Evolutionary conservation across 2,113 vertebrate species (phyloP).

Genomic region (Burhinus bistriatus): DNA sequence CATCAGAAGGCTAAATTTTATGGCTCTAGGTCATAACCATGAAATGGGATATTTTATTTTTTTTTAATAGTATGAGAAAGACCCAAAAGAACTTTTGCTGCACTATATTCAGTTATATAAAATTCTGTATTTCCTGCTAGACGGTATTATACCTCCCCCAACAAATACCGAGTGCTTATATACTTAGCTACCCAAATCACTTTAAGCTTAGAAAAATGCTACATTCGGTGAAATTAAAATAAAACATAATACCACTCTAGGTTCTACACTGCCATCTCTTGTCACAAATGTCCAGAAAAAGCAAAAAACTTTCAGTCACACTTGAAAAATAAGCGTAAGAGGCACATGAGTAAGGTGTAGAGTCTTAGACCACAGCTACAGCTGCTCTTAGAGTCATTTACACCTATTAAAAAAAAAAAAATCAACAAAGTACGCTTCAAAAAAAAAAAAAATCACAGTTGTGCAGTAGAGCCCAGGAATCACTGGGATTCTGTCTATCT

Average conservation of each 20-base stretch:
- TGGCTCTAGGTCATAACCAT: not conserved
- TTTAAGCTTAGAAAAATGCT: not conserved
- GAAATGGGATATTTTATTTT: not conserved
- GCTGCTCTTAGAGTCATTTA: not conserved
- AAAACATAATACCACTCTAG: not conserved
- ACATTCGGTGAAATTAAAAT: not conserved
- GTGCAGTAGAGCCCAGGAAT: not conserved
- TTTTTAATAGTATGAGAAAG: not conserved
- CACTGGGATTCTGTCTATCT: not conserved
- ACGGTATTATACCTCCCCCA: not conserved
- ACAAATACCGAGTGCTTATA: not conserved
- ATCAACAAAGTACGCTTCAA: not conserved
- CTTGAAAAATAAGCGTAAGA: not conserved
- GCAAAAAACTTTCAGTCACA: not conserved
- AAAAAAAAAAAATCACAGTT: not conserved
- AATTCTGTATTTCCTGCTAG: not conserved
- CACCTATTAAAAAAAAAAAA: not conserved
- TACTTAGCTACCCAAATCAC: not conserved
- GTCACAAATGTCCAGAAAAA: not conserved
- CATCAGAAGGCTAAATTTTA: not conserved
- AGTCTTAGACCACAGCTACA: not conserved
- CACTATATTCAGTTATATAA: not conserved
- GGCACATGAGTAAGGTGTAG: not conserved
- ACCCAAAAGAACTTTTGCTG: not conserved
- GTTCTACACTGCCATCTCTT: not conserved